Percentiles rank a stretch among this genome's conserved stretches.
phyloP scores from a whole-genome alignment of 2,797 vertebrate genomes.

The Triplophysa yarkandensis region DNA sequence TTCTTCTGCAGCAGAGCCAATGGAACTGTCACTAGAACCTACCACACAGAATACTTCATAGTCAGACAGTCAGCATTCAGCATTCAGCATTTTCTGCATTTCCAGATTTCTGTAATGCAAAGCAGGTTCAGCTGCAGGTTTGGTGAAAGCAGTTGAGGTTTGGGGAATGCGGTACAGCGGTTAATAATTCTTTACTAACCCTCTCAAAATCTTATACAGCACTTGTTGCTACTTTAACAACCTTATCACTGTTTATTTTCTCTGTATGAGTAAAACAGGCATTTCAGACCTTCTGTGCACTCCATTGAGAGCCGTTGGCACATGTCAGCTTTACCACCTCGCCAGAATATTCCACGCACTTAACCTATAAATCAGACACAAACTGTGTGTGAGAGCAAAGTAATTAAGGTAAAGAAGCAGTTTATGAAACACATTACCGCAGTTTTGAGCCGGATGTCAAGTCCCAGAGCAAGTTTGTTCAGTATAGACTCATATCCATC shows the following conservation, averaged over 20 bases:
- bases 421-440: slow-evolving; percentile 57
- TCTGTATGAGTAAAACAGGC: not conserved
- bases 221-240: too few species aligned
- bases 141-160: too few species aligned
- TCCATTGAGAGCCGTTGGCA: slow-evolving; percentile 80
- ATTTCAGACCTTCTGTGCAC: slow-evolving; percentile 85
- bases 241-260: too few species aligned
- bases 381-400: not conserved
- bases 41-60: slow-evolving; percentile 13
- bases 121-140: too few species aligned
- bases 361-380: slow-evolving; percentile 74
- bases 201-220: too few species aligned
- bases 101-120: too few species aligned
- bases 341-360: slow-evolving; percentile 87
- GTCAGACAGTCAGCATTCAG: too few species aligned
- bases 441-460: slow-evolving; percentile 86
- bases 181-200: too few species aligned
- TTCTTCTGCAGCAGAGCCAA: slow-evolving; percentile 92
- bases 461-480: slow-evolving; percentile 85
- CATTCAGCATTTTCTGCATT: too few species aligned
- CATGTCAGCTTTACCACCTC: slow-evolving; percentile 84
- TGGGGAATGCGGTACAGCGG: not conserved
- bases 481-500: slow-evolving; percentile 87
- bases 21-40: slow-evolving; percentile 92
- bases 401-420: not conserved